Evolutionary conservation across 2,797 vertebrate species (phyloP).

Genomic region (Lithobates sylvaticus): DNA sequence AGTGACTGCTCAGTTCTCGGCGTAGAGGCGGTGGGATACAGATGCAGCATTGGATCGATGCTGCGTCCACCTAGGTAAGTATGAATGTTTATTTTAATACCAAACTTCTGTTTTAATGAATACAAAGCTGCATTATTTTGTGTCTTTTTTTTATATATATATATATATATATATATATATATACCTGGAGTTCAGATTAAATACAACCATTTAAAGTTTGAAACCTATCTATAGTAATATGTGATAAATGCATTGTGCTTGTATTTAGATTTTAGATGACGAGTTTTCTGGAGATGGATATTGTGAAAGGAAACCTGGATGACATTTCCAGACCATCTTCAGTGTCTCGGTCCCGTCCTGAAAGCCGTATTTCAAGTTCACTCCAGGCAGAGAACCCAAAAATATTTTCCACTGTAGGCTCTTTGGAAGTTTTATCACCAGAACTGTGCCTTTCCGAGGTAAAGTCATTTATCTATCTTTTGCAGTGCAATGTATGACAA

Average conservation of each 20-base stretch:
- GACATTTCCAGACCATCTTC: constrained; percentile 82
- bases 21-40: too few relatives aligned
- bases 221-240: not conserved
- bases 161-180: too few relatives aligned
- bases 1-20: too few relatives aligned
- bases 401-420: not conserved
- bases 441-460: constrained; percentile 65
- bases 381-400: constrained; percentile 22
- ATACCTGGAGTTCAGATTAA: too few relatives aligned
- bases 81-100: too few relatives aligned
- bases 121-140: too few relatives aligned
- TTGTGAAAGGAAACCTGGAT: constrained; percentile 80
- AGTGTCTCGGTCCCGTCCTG: constrained; percentile 70
- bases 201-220: too few relatives aligned
- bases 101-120: too few relatives aligned
- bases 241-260: not conserved
- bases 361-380: constrained; percentile 73
- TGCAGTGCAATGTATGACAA: too few relatives aligned
- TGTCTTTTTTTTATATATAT: too few relatives aligned
- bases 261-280: not conserved
- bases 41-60: too few relatives aligned
- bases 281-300: constrained; percentile 76
- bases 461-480: not conserved
- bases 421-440: constrained; percentile 78
- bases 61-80: too few relatives aligned